phyloP scores from a whole-genome alignment of 2,113 vertebrate species.

The Limnothrissa miodon region DNA sequence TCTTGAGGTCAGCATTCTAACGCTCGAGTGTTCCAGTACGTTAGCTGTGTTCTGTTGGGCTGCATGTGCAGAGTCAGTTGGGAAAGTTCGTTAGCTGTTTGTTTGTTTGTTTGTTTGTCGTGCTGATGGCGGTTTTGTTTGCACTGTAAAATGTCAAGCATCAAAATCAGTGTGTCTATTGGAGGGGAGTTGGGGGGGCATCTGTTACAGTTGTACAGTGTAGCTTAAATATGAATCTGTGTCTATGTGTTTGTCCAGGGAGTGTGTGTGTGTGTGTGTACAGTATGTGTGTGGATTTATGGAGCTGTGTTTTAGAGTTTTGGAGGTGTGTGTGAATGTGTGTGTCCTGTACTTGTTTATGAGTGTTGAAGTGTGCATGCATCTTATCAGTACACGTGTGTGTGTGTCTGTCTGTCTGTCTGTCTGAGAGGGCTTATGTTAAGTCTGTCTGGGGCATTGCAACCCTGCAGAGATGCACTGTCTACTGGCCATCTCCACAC shows the following conservation, averaged over 20 bases:
- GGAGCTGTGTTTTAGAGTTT: background rate
- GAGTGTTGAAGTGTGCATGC: background rate
- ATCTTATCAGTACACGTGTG: background rate
- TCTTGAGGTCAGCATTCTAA: background rate
- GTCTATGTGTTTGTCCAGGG: background rate
- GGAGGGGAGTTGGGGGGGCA: background rate
- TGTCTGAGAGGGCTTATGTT: conserved; percentile 39
- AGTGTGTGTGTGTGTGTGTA: background rate
- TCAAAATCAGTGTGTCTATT: background rate
- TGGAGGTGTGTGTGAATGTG: background rate
- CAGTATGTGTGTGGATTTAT: background rate
- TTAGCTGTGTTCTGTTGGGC: no score
- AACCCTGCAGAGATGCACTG: background rate
- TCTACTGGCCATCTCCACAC: background rate
- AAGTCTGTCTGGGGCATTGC: conserved; percentile 43
- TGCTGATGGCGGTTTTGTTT: no score
- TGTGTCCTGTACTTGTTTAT: background rate
- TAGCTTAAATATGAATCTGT: no score
- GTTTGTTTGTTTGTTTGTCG: no score
- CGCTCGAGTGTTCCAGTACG: no score
- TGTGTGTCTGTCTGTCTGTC: background rate
- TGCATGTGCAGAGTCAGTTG: background rate
- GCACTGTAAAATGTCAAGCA: no score
- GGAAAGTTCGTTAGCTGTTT: no score
- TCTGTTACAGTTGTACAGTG: no score